Base-by-base conservation (phyloP, 1,140 invertebrate genomes). In the Cyclina sinensis region DNA sequence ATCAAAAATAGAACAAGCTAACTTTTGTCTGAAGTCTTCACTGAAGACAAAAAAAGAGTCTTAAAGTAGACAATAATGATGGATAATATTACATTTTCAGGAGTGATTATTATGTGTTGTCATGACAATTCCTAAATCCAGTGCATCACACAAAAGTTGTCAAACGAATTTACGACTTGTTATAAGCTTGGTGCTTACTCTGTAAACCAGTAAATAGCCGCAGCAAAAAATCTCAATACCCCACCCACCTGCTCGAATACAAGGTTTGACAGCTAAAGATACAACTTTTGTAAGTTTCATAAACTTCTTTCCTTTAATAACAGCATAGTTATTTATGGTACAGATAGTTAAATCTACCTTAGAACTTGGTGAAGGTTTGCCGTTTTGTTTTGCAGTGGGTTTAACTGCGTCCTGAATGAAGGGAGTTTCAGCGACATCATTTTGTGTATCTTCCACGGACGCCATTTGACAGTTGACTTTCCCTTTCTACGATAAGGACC, bases 371-470 rank as follows among this genome's bases (percentile, higher is more conserved):
- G 32, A 3, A 18, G 0, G 30, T 70, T 70, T 39, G 30, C 65
- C 65, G 27, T 70, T 70, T 39, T 70, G 65, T 32, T 70, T 70
- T 1, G 27, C 32, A 18, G 21, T 21, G 5, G 12, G 65, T 4
- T 70, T n/a, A 18, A 16, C 35, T 14, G 11, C 14, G 32, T 70
- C 65, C 37, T 70, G 32, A n/a, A 37, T 70, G 27, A 70, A 70
- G 18, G 65, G 37, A 70, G 65, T 70, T 11, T 70, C 65, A 30
- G 35, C 65, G 5, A 70, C 21, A 30, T 70, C 27, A 70, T 70
- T 70, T 70, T 32, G 24, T 11, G 62, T 21, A 70, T 37, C 65
- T 11, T 37, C 32, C 4, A 27, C n/a, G 65, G 65, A 70, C 65
- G 65, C 65, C 65, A 70, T 70, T 65, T 24, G 32, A 35, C 30